Evolutionary conservation across 1,140 invertebrate genomes (phyloP), one percentile per base, ranked within the genome.

Genomic region (Choristoneura fumiferana): DNA sequence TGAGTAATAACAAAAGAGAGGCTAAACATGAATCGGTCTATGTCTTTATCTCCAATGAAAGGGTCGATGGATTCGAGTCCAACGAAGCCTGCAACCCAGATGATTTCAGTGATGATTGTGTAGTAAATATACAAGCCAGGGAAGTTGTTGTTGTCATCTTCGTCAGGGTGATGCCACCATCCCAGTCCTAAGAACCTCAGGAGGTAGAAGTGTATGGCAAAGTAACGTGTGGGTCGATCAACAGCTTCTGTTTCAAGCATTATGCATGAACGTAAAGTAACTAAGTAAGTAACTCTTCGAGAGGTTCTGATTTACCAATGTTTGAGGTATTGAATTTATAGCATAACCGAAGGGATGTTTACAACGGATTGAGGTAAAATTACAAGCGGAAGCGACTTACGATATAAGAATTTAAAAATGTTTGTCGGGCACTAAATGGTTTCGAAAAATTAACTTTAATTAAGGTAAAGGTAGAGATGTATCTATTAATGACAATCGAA

Each of bases 121-220:
- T 89, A 89, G 58, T 80, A 82, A 9, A 89, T 14, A 45, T 89
- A 89, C 36, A 69, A 69, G 9, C 78, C 75, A 1, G 71, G 76
- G 58, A 87, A 89, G 55, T 89, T 87, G 6, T 55, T 56, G 2
- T 66, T 76, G 8, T 89, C 61, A 1, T 58, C 62, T 69, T 89
- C 80, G 54, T 86, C 82, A 0, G 86, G 86, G 52, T 86, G 80
- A 57, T 89, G 86, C 86, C 86, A 89, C 84, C 84, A 87, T 10
- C 86, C 86, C 0, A 89, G 53, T 4, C 84, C 86, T 6, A 87
- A 59, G 37, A 81, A 78, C 39, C 86, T 68, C 0, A 89, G 53
- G 10, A 89, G 63, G 43, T 69, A 8, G 60, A 63, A 89, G 60
- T 89, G 86, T 5, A 82, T 49, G 12, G 53, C 67, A 60, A 88